Evolutionary conservation across 2,888 invertebrate genomes (phyloP).

Genomic region (Tenthredo mesomela): DNA sequence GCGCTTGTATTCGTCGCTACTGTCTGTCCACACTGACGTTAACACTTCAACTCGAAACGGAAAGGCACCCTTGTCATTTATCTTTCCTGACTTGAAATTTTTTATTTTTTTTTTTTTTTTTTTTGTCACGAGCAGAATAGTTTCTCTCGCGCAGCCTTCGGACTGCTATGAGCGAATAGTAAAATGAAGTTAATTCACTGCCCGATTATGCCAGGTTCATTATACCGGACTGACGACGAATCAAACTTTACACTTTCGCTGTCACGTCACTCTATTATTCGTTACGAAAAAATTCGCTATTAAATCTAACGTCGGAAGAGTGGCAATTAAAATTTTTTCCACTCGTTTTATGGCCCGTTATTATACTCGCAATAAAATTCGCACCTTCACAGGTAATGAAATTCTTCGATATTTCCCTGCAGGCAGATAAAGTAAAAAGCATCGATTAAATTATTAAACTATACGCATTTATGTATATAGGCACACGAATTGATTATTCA

Average conservation of each 20-base stretch:
- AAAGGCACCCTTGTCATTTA: constrained; percentile 23
- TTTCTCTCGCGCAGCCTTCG: background rate
- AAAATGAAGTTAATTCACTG: constrained; percentile 15
- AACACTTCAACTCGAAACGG: background rate
- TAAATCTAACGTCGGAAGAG: constrained; percentile 26
- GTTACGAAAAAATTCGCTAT: background rate
- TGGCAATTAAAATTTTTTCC: background rate
- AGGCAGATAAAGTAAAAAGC: background rate
- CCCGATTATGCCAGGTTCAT: background rate
- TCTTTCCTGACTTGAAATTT: constrained; percentile 15
- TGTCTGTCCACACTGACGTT: background rate
- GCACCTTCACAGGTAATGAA: background rate
- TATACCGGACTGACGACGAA: background rate
- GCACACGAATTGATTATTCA: background rate
- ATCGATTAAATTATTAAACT: background rate
- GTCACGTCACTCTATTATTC: constrained; percentile 10
- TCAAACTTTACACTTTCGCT: background rate
- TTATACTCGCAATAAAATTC: background rate
- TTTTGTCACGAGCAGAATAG: background rate
- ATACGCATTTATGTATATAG: background rate
- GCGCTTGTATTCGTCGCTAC: background rate
- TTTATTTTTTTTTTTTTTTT: background rate
- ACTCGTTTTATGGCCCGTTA: background rate
- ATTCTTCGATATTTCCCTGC: background rate
- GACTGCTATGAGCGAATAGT: background rate